A percentile compares a stretch with the other conserved stretches of the same genome.
These are phyloP conservation scores for Nemapogon koenigi DNA, from an alignment of 2,888 invertebrate species.

Conservation along the genomic window DNA sequence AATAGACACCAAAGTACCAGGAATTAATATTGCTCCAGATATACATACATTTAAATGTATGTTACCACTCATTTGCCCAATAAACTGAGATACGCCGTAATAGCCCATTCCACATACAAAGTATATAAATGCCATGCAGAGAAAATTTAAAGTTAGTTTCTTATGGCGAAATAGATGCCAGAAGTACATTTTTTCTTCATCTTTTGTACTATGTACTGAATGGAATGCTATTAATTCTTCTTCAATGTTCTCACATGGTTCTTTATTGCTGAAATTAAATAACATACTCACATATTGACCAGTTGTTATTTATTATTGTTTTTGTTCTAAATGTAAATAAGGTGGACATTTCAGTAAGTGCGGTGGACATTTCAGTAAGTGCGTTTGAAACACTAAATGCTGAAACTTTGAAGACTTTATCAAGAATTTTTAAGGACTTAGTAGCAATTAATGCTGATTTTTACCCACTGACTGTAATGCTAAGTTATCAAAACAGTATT, in stretches of 20 bases:
- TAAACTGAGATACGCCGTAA: constrained; percentile 82
- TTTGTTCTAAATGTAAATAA: too few species aligned
- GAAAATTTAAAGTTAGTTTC: constrained; percentile 67
- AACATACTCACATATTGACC: too few species aligned
- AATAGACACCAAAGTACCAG: constrained; percentile 65
- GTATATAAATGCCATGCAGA: constrained; percentile 74
- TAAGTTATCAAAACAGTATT: too few species aligned
- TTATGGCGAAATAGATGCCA: constrained; percentile 38
- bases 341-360: too few species aligned
- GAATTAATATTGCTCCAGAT: constrained; percentile 70
- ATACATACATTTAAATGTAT: constrained; percentile 81
- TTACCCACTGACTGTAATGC: too few species aligned
- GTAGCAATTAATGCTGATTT: too few species aligned
- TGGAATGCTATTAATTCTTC: constrained; percentile 29
- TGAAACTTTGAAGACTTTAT: too few species aligned
- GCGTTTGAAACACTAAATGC: too few species aligned
- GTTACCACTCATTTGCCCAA: constrained; percentile 75
- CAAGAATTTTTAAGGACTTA: too few species aligned
- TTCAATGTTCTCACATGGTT: constrained; percentile 24
- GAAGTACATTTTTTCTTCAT: constrained; percentile 24
- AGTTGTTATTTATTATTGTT: too few species aligned
- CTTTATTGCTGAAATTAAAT: constrained; percentile 28
- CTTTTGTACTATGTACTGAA: constrained; percentile 3
- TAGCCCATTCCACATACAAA: constrained; percentile 82
- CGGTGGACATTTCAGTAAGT: too few species aligned